Percentiles rank a stretch among this genome's conserved stretches.
Conservation (phyloP, 1,140 invertebrate genomes). For the Atta texana region DNA sequence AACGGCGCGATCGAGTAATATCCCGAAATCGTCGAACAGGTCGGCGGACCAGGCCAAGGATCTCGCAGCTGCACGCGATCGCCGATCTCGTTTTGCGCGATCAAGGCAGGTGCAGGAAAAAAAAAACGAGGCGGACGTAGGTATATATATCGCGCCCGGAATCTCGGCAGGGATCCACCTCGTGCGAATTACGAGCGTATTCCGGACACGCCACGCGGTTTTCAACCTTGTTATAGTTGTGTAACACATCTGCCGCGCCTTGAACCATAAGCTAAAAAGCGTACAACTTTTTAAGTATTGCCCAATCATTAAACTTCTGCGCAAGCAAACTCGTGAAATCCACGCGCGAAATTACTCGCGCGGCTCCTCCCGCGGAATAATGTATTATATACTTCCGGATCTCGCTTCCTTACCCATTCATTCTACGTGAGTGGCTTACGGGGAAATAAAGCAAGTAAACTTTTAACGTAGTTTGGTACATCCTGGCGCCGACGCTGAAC, state of each 20-base stretch:
- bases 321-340: slow-evolving; percentile 54
- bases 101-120: neutral
- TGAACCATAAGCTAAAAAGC: slow-evolving; percentile 58
- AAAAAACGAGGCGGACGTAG: neutral
- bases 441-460: slow-evolving; percentile 72
- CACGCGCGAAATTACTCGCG: slow-evolving; percentile 62
- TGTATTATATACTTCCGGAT: slow-evolving; percentile 42
- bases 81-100: neutral
- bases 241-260: slow-evolving; percentile 66
- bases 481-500: slow-evolving; percentile 44
- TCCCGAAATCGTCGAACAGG: slow-evolving; percentile 7
- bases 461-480: slow-evolving; percentile 71
- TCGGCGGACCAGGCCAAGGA: slow-evolving; percentile 2
- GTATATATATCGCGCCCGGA: slow-evolving; percentile 38
- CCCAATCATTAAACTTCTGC: slow-evolving; percentile 69
- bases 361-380: slow-evolving; percentile 54
- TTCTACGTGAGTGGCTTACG: slow-evolving; percentile 74
- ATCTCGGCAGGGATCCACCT: slow-evolving; percentile 53
- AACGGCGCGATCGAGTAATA: slow-evolving; percentile 58
- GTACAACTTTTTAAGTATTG: slow-evolving; percentile 72
- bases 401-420: slow-evolving; percentile 71
- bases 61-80: slow-evolving; percentile 30
- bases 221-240: slow-evolving; percentile 73
- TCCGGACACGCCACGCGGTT: slow-evolving; percentile 67
- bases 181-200: slow-evolving; percentile 61